Evolutionary conservation across 1,140 invertebrate genomes (phyloP).

Genomic region (Drosophila truncata): DNA sequence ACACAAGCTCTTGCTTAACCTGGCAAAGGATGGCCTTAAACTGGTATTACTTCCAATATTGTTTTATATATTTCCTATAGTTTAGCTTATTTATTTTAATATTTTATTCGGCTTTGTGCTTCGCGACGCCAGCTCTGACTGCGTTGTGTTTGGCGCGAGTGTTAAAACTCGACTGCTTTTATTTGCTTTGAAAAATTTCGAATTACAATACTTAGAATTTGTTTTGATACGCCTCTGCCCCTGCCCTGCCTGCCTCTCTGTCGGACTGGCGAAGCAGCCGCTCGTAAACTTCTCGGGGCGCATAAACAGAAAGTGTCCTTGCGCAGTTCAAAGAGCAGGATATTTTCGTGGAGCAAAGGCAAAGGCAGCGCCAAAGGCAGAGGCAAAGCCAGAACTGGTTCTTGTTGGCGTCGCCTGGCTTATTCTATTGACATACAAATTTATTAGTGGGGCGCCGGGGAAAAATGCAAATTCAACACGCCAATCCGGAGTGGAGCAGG

Average conservation of each 20-base stretch:
- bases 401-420: slow-evolving; percentile 24
- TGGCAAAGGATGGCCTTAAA: not conserved
- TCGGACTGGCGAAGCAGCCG: slow-evolving; percentile 28
- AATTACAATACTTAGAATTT: slow-evolving; percentile 84
- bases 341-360: slow-evolving; percentile 31
- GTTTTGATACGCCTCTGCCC: slow-evolving; percentile 59
- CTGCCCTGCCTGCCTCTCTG: slow-evolving; percentile 5
- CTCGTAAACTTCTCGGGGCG: slow-evolving; percentile 66
- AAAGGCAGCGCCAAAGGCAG: not conserved
- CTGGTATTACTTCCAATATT: not conserved
- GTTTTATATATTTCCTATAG: slow-evolving; percentile 1
- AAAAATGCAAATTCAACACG: slow-evolving; percentile 81
- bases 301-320: slow-evolving; percentile 78
- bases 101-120: slow-evolving; percentile 6
- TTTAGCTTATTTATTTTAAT: slow-evolving; percentile 5
- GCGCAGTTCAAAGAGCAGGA: slow-evolving; percentile 72
- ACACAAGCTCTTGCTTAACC: not conserved
- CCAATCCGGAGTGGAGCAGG: slow-evolving; percentile 49
- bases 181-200: slow-evolving; percentile 83
- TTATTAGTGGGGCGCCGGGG: slow-evolving; percentile 78
- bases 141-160: slow-evolving; percentile 77
- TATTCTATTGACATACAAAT: slow-evolving; percentile 80
- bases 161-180: slow-evolving; percentile 82
- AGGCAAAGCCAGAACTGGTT: slow-evolving; percentile 3
- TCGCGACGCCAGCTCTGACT: slow-evolving; percentile 41